Evolutionary conservation across 2,797 vertebrate species (phyloP).

Genomic region (Amblyopsis hoosieri): DNA sequence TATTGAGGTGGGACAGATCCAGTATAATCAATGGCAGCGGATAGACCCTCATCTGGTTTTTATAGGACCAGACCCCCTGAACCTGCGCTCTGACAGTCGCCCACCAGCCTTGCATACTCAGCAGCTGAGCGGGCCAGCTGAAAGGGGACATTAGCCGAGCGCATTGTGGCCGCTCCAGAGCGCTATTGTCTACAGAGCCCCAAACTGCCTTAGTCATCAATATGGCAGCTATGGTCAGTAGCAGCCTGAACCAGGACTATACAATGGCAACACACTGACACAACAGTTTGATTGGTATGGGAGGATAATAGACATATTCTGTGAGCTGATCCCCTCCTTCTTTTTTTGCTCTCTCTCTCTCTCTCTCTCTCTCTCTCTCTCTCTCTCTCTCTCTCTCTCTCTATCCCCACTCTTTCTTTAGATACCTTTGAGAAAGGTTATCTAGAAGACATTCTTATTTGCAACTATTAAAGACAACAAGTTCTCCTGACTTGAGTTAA

Average conservation of each 20-base stretch:
- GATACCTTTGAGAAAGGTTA: slow-evolving; percentile 11
- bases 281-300: slow-evolving; percentile 77
- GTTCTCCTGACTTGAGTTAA: too few relatives aligned
- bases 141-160: slow-evolving; percentile 77
- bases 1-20: slow-evolving; percentile 85
- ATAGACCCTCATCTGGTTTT: slow-evolving; percentile 74
- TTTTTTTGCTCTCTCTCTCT: slow-evolving; percentile 2
- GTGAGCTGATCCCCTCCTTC: slow-evolving; percentile 66
- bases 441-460: too few relatives aligned
- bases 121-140: slow-evolving; percentile 73
- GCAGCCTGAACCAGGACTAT: slow-evolving; percentile 58
- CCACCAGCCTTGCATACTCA: slow-evolving; percentile 85
- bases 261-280: slow-evolving; percentile 79
- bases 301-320: slow-evolving; percentile 77
- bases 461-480: too few relatives aligned
- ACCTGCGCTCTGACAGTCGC: slow-evolving; percentile 67
- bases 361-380: slow-evolving; percentile 17
- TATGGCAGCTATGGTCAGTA: slow-evolving; percentile 58
- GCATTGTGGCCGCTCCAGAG: slow-evolving; percentile 75
- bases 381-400: slow-evolving; percentile 18
- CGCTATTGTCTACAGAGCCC: slow-evolving; percentile 75
- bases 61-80: slow-evolving; percentile 80
- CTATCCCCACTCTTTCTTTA: slow-evolving; percentile 5
- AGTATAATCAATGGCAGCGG: slow-evolving; percentile 78
- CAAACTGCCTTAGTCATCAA: slow-evolving; percentile 80